phyloP scores from a whole-genome alignment of 2,797 vertebrate species.

The Oreortyx pictus region DNA sequence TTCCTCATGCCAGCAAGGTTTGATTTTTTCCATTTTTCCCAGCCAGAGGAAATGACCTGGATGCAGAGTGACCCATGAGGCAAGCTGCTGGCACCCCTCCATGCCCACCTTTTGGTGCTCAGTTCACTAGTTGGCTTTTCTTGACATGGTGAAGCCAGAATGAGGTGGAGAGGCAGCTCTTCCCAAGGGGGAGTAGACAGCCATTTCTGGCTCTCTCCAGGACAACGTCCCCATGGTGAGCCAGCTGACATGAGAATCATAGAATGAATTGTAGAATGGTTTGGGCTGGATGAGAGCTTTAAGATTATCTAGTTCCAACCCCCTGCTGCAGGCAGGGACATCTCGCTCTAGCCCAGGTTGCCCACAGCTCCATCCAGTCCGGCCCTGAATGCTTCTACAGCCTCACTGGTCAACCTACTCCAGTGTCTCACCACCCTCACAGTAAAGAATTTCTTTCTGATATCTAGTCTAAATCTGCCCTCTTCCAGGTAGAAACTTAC shows the following conservation, averaged over 20 bases:
- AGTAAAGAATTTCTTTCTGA: too few species aligned
- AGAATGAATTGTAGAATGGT: too few species aligned
- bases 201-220: neutral
- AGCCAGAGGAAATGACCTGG: accelerated
- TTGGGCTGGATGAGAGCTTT: too few species aligned
- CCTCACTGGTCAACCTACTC: too few species aligned
- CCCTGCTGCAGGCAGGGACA: too few species aligned
- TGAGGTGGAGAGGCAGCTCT: neutral
- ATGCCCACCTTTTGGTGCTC: neutral
- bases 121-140: neutral
- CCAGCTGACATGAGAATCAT: too few species aligned
- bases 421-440: too few species aligned
- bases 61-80: neutral
- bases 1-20: neutral
- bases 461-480: too few species aligned
- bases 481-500: neutral
- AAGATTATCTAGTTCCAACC: too few species aligned
- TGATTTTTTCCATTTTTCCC: neutral
- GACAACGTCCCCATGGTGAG: accelerated
- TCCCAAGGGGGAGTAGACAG: neutral
- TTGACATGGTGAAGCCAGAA: neutral
- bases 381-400: too few species aligned
- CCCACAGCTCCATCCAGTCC: too few species aligned
- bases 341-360: too few species aligned
- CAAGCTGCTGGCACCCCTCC: accelerated